Evolutionary conservation across 2,888 invertebrate species (phyloP).

Genomic region (Synergus gifuensis): DNA sequence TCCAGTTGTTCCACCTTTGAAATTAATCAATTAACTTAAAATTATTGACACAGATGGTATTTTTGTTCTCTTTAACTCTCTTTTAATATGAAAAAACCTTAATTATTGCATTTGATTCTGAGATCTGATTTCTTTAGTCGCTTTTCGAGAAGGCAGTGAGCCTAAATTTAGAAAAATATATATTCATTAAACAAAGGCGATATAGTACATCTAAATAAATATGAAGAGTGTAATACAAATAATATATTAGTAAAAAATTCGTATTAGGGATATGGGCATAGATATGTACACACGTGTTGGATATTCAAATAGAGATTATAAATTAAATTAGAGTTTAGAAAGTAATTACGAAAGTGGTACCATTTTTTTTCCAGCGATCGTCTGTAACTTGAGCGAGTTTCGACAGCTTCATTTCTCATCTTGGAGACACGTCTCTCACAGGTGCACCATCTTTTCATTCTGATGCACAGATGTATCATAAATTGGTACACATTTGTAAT

Average conservation of each 20-base stretch:
- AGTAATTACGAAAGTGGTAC: neutral
- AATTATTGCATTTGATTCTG: neutral
- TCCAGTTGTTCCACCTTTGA: neutral
- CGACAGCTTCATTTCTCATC: slow-evolving; percentile 4
- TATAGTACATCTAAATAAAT: neutral
- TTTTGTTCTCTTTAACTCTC: slow-evolving; percentile 21
- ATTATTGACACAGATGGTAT: slow-evolving; percentile 20
- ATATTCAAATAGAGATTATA: neutral
- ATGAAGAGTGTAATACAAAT: neutral
- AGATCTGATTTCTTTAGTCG: slow-evolving; percentile 5
- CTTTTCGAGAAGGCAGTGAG: neutral
- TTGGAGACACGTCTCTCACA: slow-evolving; percentile 56
- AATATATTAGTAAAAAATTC: neutral
- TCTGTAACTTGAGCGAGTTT: slow-evolving; percentile 44
- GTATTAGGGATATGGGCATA: neutral
- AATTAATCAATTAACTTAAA: slow-evolving; percentile 18
- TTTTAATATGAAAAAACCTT: neutral
- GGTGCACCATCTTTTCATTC: slow-evolving; percentile 70
- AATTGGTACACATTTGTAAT: slow-evolving; percentile 74
- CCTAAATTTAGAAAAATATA: neutral
- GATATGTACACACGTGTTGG: neutral
- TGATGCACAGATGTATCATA: slow-evolving; percentile 71
- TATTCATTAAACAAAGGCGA: neutral
- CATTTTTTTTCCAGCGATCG: neutral
- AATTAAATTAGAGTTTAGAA: neutral